Conservation (phyloP, 2,113 vertebrate genomes). For the Eira barbara region DNA sequence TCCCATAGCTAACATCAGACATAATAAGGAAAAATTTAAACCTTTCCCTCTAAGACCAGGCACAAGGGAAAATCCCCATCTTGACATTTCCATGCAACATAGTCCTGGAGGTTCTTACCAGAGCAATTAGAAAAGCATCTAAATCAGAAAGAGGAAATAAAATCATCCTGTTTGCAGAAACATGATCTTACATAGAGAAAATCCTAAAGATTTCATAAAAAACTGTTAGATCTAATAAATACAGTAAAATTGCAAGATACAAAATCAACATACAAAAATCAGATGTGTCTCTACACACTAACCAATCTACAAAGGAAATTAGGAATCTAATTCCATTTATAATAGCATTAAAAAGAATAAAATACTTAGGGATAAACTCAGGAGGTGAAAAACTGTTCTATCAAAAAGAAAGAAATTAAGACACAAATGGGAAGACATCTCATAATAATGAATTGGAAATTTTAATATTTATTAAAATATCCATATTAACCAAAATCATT, state of each 20-base stretch:
- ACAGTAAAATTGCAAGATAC: no score
- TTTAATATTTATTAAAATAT: background rate
- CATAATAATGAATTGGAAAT: background rate
- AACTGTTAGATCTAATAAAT: background rate
- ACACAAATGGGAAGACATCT: background rate
- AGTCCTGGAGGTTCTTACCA: background rate
- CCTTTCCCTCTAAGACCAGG: background rate
- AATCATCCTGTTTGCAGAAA: background rate
- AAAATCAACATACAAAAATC: background rate
- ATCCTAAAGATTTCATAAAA: no score
- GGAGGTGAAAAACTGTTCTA: background rate
- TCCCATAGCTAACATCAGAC: background rate
- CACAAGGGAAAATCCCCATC: background rate
- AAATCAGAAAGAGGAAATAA: background rate
- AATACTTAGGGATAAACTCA: background rate
- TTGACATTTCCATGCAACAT: background rate
- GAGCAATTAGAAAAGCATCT: background rate
- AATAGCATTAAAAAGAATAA: background rate
- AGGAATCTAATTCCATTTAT: background rate
- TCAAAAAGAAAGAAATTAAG: background rate
- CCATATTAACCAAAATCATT: background rate
- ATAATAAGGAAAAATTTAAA: background rate
- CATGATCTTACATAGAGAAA: background rate
- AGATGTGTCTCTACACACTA: background rate
- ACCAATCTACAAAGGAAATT: background rate